Base-by-base conservation (phyloP, 2,113 vertebrate genomes). In the Phoenicopterus ruber region DNA sequence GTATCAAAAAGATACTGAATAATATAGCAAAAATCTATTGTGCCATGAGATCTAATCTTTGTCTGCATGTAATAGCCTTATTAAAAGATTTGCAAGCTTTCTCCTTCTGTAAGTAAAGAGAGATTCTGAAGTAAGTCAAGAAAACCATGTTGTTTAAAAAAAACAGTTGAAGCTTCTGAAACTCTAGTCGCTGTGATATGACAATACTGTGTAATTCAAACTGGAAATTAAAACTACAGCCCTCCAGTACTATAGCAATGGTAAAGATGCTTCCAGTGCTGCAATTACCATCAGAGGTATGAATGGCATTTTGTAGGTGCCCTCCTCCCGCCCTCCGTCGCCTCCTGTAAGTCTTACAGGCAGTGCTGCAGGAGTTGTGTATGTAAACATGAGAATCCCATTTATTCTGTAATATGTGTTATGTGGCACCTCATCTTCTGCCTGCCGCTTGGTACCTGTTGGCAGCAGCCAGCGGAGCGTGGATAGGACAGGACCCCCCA, bases 71-170 rank as follows among this genome's bases (percentile, higher is more conserved):
- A 98, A 98, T 97, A 98, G 97, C 96, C 97, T 98, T 97, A 98
- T 98, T 98, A 98, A 98, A 97, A 98, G 93, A 98, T 98, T 98
- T 98, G 90, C 93, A 98, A 98, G 97, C 95, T 97, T 97, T 95
- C 61, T 95, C 84, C 81, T 96, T 95, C 94, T 96, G 86, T 86
- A 42, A 42, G 42, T 42, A 42, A 42, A 42, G 42, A 42, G 42
- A 14, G 96, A 90, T 97, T 97, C 94, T 95, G 96, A 97, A 97
- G 84, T 86, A 97, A 97, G 95, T 71, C 42, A 80, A 97, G 84
- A 92, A 96, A 97, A 69, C 10, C 26, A 50, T 24, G 44, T 83
- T 80, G 15, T 94, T 91, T 38, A 94, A 97, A 95, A 94, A 87
- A 72, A 74, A 49, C 9, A 78, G 73, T n/a, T 57, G 87, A 74